Base-by-base conservation (phyloP, 2,797 vertebrate species). In the Petrocephalus sullivani region DNA sequence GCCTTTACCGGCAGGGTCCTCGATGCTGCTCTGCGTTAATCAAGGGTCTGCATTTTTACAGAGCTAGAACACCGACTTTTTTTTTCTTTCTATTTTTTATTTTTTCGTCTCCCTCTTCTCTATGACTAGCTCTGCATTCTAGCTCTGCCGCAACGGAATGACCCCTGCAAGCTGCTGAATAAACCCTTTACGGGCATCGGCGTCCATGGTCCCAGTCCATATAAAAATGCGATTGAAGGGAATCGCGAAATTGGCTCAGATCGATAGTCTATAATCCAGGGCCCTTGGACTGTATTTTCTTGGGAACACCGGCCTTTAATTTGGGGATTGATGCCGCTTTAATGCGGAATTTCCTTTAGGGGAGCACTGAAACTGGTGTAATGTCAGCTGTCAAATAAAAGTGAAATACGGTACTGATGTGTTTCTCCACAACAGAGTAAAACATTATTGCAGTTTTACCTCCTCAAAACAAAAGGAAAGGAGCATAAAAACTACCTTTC, bases 321-420 rank as follows among this genome's bases (percentile, higher is more conserved):
- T 75, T 21, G 87, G 89, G 89, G 91, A 93, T 90, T 90, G 93
- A 93, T 92, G 91, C 82, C 85, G 89, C 87, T 78, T 87, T 88
- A 16, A 49, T 90, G 87, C 84, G 84, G 41, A 21, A 75, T 84
- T 92, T 61, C 75, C 90, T 78, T 78, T 87, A 28, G 46, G 78
- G 78, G 85, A 84, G 90, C 41, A 91, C 93, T 92, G 88, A 90
- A 90, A 90, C 89, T 61, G 75, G 54, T 41, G 85, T 91, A 87
- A 90, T 90, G 89, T 83, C 88, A 37, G 91, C 91, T 91, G 89
- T 88, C 85, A 78, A 78, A 88, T 89, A 83, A 89, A 89, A 86
- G 85, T 67, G 57, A 89, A 89, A 89, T 89, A 81, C 75, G 9
- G 75, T 49, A 86, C 61, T 56, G 49, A 23, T 46, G 71, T 88